Base-by-base conservation (phyloP, 2,888 invertebrate species). In the Chrysotoxum bicinctum region DNA sequence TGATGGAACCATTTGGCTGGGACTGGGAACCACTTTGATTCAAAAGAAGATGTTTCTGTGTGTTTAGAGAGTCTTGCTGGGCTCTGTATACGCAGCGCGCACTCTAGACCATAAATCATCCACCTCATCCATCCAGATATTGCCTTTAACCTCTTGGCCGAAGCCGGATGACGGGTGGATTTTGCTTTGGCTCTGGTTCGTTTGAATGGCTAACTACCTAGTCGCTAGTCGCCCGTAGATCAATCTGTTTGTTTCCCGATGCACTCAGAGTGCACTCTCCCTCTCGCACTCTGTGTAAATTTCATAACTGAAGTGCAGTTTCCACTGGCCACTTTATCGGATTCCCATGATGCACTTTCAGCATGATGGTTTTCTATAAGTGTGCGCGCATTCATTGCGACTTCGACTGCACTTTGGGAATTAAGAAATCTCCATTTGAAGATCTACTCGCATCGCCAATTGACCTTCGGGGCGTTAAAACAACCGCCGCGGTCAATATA, bases 1-100 rank as follows among this genome's bases (percentile, higher is more conserved):
- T 85, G 84, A 85, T 85, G 84, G 72, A 75, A 80, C 80, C 80
- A 76, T 80, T 80, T 80, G 81, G 85, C 85, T 85, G 85, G 85
- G 85, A 85, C 85, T 85, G 85, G 85, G 85, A 85, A 85, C 85
- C 85, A 85, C 85, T 76, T 80, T 58, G 81, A 80, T 81, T 77
- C 68, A 80, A 76, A 85, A 81, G 85, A 85, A 85, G 85, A 85
- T 81, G 85, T 85, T 85, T 85, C 68, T 76, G 79, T 84, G 75
- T 84, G 80, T 79, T 83, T 73, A 14, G 30, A 16, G 37, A 73
- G 68, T 37, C 45, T 72, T 16, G 69, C 52, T 74, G 23, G n/a
- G 30, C 7, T 66, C 30, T 84, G 9, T 58, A 35, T 58, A 84
- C 75, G 79, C 80, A 84, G 75, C 21, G 80, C 73, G 43, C 85